phyloP scores from a whole-genome alignment of 53 echinoderm and acorn worm genomes.

The Actinopyga echinites region DNA sequence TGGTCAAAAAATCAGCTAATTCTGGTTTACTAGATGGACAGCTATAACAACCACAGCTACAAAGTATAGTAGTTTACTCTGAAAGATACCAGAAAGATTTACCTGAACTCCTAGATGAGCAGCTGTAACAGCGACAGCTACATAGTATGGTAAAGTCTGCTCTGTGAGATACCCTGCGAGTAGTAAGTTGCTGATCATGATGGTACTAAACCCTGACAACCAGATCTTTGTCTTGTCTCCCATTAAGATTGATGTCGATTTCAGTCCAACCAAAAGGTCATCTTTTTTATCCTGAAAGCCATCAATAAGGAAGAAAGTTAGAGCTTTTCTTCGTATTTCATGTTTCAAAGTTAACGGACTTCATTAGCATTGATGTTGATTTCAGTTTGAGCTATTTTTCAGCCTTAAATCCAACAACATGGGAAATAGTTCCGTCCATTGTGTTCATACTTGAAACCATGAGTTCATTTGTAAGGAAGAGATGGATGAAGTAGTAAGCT shows the following conservation, averaged over 20 bases:
- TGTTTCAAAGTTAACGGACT: no score
- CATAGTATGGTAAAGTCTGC: slow-evolving; percentile 83
- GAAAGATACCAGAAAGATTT: no score
- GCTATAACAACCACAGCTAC: neutral
- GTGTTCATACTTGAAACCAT: no score
- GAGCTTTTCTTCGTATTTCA: no score
- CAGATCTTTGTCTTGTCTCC: slow-evolving; percentile 88
- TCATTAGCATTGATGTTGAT: no score
- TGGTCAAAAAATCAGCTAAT: no score
- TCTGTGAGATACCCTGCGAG: slow-evolving; percentile 70
- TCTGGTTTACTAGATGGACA: neutral
- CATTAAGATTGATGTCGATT: slow-evolving; percentile 87
- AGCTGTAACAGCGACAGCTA: slow-evolving; percentile 73
- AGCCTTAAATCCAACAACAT: no score
- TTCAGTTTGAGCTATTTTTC: no score
- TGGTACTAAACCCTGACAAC: slow-evolving; percentile 80
- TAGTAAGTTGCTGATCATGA: slow-evolving; percentile 70
- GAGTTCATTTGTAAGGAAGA: no score
- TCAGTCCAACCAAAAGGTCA: slow-evolving; percentile 82
- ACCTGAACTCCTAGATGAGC: slow-evolving; percentile 87
- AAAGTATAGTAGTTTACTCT: no score
- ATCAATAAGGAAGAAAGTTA: neutral
- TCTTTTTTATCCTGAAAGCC: slow-evolving; percentile 82
- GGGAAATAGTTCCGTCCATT: no score
- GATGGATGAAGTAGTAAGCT: no score